phyloP scores from a whole-genome alignment of 2,888 invertebrate genomes.

The Ptychoptera contaminata region DNA sequence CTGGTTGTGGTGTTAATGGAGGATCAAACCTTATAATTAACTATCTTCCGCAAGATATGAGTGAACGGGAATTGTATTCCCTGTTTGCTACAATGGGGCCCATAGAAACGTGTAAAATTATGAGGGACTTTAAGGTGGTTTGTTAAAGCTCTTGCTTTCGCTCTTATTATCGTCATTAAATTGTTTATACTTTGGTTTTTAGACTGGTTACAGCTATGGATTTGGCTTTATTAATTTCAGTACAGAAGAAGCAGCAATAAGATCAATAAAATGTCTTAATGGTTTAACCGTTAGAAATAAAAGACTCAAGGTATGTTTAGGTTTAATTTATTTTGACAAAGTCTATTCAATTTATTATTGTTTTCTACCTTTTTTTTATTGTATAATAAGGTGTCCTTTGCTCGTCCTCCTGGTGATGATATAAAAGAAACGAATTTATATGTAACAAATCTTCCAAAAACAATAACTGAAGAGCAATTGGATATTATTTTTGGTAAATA shows the following conservation, averaged over 20 bases:
- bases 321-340: neutral
- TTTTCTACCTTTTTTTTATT: neutral
- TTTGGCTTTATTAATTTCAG: conserved; percentile 91
- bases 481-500: conserved; percentile 74
- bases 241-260: conserved; percentile 66
- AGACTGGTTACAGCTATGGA: conserved; percentile 92
- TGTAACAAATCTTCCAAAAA: conserved; percentile 80
- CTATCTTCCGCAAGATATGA: conserved; percentile 87
- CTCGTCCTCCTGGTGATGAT: conserved; percentile 78
- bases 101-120: conserved; percentile 78
- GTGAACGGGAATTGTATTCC: conserved; percentile 76
- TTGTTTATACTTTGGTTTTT: conserved; percentile 19
- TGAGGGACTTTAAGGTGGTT: conserved; percentile 72
- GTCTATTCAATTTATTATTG: neutral
- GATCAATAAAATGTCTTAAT: conserved; percentile 76
- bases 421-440: conserved; percentile 91
- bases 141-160: neutral
- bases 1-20: conserved; percentile 20
- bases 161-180: conserved; percentile 5
- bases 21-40: conserved; percentile 85
- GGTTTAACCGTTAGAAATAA: conserved; percentile 82
- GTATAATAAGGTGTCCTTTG: conserved; percentile 63
- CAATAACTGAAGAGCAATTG: conserved; percentile 67
- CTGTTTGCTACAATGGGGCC: conserved; percentile 81
- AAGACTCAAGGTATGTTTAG: conserved; percentile 65